Evolutionary conservation across 1,140 invertebrate genomes (phyloP), one percentile per base, ranked within the genome.

Genomic region (Luehdorfia chinensis): DNA sequence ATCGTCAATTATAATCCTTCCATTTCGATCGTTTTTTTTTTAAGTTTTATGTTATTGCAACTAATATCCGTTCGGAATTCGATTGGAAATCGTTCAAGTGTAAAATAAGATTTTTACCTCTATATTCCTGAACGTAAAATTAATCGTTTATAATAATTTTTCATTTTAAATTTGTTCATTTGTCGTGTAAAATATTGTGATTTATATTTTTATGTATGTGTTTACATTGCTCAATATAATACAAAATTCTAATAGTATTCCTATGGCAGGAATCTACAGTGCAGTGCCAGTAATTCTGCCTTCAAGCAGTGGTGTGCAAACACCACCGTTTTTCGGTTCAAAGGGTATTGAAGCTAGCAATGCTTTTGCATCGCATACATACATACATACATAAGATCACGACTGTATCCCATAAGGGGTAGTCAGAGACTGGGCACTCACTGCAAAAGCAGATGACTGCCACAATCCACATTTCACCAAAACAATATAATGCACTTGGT

Each of bases 1-100:
- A 48, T 59, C 39, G 52, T 50, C 41, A 59, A 57, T 59, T 45
- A 47, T 48, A 57, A 56, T 56, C 21, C 41, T 45, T 21, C 12
- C 25, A 39, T 23, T 30, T n/a, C 9, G 8, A 32, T 28, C 37
- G 36, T 55, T 50, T 45, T 41, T 43, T 27, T 21, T 32, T 14
- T 11, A 25, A 36, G 6, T 43, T 18, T 41, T 23, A 4, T 33
- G 43, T 47, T 34, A 50, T 45, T 34, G 30, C 19, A 45, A 18
- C 37, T 32, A 39, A 39, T 27, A 46, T 46, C 39, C 39, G 14
- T 49, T 47, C 6, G 30, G 27, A 41, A 41, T 44, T n/a, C 16
- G 34, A 54, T 19, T 48, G n/a, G 47, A 6, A 45, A 48, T 47
- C 59, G 32, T 50, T 57, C 47, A 37, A 49, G 50, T 41, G 50